Conservation (phyloP, 2,797 vertebrate species). For the Onychomys arenicola region DNA sequence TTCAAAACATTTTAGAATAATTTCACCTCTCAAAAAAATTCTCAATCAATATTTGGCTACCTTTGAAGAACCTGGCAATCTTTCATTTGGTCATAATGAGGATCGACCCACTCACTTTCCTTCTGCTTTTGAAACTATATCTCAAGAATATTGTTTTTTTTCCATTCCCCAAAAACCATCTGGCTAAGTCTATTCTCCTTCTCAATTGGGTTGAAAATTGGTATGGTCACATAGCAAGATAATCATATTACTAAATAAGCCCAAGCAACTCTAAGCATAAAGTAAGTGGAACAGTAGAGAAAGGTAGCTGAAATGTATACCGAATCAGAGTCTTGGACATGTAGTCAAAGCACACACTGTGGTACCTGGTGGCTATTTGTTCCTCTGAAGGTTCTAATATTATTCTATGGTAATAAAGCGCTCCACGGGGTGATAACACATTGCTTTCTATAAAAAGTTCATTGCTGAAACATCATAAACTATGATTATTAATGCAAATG, state of each 20-base stretch:
- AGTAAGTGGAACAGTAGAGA: neutral
- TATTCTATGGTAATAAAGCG: constrained; percentile 22
- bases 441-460: constrained; percentile 20
- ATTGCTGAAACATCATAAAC: neutral
- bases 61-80: constrained; percentile 63
- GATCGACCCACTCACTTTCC: constrained; percentile 49
- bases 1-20: constrained; percentile 65
- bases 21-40: constrained; percentile 58
- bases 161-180: constrained; percentile 61
- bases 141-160: constrained; percentile 43
- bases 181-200: constrained; percentile 54
- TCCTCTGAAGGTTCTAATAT: neutral
- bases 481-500: neutral
- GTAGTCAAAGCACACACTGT: neutral
- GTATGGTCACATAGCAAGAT: neutral
- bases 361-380: neutral
- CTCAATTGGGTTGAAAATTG: constrained; percentile 46
- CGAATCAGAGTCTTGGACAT: neutral
- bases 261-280: neutral
- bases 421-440: neutral
- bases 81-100: constrained; percentile 55
- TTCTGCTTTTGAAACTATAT: constrained; percentile 72
- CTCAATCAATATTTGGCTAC: constrained; percentile 72
- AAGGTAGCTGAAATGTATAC: neutral
- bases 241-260: neutral